These are phyloP conservation scores for Augochlorella aurata DNA, from an alignment of 2,888 invertebrate genomes.

Conservation along the genomic window DNA sequence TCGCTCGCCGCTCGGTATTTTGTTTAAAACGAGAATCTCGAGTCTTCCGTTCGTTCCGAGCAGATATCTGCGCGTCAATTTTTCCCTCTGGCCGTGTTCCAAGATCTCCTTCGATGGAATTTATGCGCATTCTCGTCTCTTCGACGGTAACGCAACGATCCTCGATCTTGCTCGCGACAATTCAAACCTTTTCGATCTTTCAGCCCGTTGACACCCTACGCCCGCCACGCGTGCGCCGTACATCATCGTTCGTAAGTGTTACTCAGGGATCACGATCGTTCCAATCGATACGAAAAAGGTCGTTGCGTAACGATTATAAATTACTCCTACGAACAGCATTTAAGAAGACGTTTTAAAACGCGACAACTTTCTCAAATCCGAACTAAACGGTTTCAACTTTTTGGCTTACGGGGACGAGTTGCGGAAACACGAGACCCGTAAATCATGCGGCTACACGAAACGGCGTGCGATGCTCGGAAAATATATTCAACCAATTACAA, in stretches of 20 bases:
- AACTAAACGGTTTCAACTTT: too few relatives aligned
- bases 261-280: too few relatives aligned
- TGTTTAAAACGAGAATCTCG: constrained; percentile 2
- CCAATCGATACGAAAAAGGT: too few relatives aligned
- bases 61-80: constrained; percentile 35
- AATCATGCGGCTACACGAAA: too few relatives aligned
- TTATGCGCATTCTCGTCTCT: constrained; percentile 1
- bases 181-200: not conserved
- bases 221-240: not conserved
- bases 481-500: too few relatives aligned
- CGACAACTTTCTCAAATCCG: too few relatives aligned
- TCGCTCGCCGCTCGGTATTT: not conserved
- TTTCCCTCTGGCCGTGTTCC: constrained; percentile 35
- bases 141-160: constrained; percentile 6
- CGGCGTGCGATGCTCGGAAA: too few relatives aligned
- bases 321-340: too few relatives aligned
- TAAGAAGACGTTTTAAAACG: too few relatives aligned
- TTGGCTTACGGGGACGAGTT: too few relatives aligned
- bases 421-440: too few relatives aligned
- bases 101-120: constrained; percentile 16
- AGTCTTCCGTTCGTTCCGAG: constrained; percentile 6
- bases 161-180: not conserved
- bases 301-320: too few relatives aligned
- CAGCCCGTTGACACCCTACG: not conserved
- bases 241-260: not conserved